A percentile compares a stretch with the other conserved stretches of the same genome.
Evolutionary conservation across 2,888 invertebrate genomes (phyloP).

Genomic region (Hirudinaria manillensis): DNA sequence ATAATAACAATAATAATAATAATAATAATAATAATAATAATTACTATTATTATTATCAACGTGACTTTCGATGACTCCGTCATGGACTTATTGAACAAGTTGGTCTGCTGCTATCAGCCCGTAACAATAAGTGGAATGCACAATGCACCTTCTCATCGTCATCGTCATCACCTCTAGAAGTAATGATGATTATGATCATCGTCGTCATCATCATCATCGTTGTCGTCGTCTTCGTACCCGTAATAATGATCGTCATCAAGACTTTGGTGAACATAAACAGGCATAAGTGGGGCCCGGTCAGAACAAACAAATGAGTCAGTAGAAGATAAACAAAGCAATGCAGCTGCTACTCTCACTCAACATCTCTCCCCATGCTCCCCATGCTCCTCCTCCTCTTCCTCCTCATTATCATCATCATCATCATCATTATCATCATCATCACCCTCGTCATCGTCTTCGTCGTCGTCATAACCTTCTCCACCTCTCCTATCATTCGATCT

Average conservation of each 20-base stretch:
- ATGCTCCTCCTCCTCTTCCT: not conserved
- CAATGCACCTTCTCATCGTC: conserved; percentile 12
- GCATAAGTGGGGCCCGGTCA: too few relatives aligned
- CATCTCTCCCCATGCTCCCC: not conserved
- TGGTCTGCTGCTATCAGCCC: not conserved
- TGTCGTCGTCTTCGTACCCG: not conserved
- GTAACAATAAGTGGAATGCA: not conserved
- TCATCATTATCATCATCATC: conserved; percentile 15
- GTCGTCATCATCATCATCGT: not conserved
- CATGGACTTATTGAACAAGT: not conserved
- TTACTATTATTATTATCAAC: not conserved
- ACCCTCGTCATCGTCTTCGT: not conserved
- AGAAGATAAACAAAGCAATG: too few relatives aligned
- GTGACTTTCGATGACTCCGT: not conserved
- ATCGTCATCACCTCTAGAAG: conserved; percentile 14
- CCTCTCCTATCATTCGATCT: not conserved
- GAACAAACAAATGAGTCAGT: too few relatives aligned
- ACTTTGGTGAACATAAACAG: not conserved
- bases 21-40: too few relatives aligned
- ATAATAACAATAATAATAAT: too few relatives aligned
- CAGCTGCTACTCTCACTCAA: too few relatives aligned
- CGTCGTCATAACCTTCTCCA: not conserved
- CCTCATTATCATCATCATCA: not conserved
- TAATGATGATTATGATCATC: not conserved
- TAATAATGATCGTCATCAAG: not conserved